Evolutionary conservation across 2,888 invertebrate species (phyloP).

Genomic region (Parthenolecanium corni): DNA sequence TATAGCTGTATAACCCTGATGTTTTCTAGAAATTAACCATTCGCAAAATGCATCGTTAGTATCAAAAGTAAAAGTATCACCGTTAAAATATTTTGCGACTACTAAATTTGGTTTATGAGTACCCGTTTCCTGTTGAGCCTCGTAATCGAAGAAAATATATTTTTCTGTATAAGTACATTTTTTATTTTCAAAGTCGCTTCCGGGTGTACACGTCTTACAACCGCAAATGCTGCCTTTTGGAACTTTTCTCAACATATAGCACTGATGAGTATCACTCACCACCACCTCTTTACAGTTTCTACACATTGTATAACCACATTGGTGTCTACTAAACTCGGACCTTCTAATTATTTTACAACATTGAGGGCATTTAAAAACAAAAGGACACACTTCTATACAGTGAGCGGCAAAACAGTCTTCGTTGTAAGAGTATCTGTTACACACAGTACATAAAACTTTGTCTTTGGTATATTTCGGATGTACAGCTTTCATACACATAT

Average conservation of each 20-base stretch:
- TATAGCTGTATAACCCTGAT: constrained; percentile 30
- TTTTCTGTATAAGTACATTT: constrained; percentile 30
- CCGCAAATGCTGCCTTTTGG: constrained; percentile 9
- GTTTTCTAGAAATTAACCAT: constrained; percentile 28
- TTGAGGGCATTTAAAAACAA: background rate
- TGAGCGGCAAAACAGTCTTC: constrained; percentile 1
- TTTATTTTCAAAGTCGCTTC: background rate
- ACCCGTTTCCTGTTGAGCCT: constrained; percentile 28
- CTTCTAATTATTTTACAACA: background rate
- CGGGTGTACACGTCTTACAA: background rate
- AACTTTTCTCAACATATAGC: constrained; percentile 10
- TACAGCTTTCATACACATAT: background rate
- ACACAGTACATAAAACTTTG: constrained; percentile 2
- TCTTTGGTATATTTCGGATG: background rate
- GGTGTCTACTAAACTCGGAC: background rate
- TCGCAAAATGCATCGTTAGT: constrained; percentile 15
- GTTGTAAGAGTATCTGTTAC: constrained; percentile 1
- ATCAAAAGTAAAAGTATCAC: constrained; percentile 28
- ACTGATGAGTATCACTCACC: constrained; percentile 10
- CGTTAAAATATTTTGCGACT: constrained; percentile 30
- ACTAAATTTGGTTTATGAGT: constrained; percentile 14
- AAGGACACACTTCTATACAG: background rate
- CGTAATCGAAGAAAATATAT: constrained; percentile 30
- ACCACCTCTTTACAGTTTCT: constrained; percentile 13
- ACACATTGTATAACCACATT: constrained; percentile 10